Base-by-base conservation (phyloP, 2,888 invertebrate species). In the Melanchra persicariae region DNA sequence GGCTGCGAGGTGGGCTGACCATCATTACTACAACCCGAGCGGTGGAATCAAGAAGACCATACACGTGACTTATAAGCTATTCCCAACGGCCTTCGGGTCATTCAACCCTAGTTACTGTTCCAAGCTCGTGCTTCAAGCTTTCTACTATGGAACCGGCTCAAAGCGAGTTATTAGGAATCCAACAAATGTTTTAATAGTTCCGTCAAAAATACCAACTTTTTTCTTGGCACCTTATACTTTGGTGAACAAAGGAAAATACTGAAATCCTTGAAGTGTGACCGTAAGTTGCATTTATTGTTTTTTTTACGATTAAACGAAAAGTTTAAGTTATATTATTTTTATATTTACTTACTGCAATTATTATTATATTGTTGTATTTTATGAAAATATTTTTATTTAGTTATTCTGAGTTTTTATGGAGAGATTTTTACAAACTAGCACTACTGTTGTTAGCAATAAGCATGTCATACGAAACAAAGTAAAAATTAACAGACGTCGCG, bases 91-190 rank as follows among this genome's bases (percentile, higher is more conserved):
- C n/a, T 81, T 91, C 26, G 84, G 81, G 80, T 86, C 87, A 0
- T 88, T 74, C 1, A 88, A 91, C 58, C 91, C 92, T 0, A 93
- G 92, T 67, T 92, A 93, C 64, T 92, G 92, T 79, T 93, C 92
- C 0, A 93, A 93, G 73, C 83, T 93, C 5, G 91, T 93, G 17
- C 80, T 92, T 15, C 91, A 92, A 30, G 91, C 92, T 9, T 93
- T 90, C 76, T 92, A 89, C 66, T 93, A 83, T 52, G 92, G 92
- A 6, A 90, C 90, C 0, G 90, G 90, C 5, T 62, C 74, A 1
- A 79, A 75, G 52, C 87, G 86, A 57, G 92, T 91, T 12, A 88
- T 93, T 6, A 85, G 75, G 65, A 78, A 85, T 22, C 76, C 89
- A 52, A 81, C 86, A 51, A 74, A 77, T 12, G 75, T 79, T 55